These are phyloP conservation scores for Aphidius colemani DNA, from an alignment of 2,888 invertebrate species.

Conservation along the genomic window DNA sequence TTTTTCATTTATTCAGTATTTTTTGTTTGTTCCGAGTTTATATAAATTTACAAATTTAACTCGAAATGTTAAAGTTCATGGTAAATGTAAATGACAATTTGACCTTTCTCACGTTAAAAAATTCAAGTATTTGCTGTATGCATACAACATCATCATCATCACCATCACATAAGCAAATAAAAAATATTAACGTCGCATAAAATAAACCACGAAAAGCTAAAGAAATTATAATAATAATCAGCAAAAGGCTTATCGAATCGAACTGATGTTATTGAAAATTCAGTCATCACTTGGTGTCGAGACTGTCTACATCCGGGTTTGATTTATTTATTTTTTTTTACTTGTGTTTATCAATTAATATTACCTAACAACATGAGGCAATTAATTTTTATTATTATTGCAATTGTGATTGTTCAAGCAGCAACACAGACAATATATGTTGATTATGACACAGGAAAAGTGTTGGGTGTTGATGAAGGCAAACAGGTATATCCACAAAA, in stretches of 20 bases:
- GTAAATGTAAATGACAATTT: too few relatives aligned
- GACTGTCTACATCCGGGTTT: background rate
- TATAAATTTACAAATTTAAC: too few relatives aligned
- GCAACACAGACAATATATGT: conserved; percentile 22
- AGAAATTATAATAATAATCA: too few relatives aligned
- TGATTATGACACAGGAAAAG: conserved; percentile 24
- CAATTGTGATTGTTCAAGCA: background rate
- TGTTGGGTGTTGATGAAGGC: conserved; percentile 23
- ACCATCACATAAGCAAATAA: too few relatives aligned
- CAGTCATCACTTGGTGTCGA: conserved; percentile 7
- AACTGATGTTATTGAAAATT: conserved; percentile 1
- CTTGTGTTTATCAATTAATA: background rate
- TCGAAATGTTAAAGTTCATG: too few relatives aligned
- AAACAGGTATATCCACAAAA: conserved; percentile 31
- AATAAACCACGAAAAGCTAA: too few relatives aligned
- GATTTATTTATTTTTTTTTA: background rate
- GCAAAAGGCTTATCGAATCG: conserved; percentile 6
- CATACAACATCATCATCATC: too few relatives aligned
- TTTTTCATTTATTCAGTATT: too few relatives aligned
- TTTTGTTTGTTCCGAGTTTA: too few relatives aligned
- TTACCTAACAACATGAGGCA: background rate
- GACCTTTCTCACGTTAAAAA: too few relatives aligned
- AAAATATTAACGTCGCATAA: too few relatives aligned
- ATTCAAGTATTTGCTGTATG: too few relatives aligned
- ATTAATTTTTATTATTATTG: background rate